Evolutionary conservation across 2,113 vertebrate species (phyloP).

Genomic region (Rallus limicola): DNA sequence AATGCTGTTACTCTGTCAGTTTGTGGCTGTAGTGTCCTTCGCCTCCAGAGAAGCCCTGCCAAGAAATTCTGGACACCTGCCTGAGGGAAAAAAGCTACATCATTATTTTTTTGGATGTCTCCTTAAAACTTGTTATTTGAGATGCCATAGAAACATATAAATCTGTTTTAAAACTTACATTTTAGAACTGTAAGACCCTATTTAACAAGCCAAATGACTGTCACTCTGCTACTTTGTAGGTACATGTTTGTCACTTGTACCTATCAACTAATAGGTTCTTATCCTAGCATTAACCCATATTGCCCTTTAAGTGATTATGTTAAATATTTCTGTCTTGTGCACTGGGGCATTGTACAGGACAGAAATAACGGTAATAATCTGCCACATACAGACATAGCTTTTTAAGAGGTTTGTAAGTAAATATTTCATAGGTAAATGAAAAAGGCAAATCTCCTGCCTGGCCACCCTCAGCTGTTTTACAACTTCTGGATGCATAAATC

Average conservation of each 20-base stretch:
- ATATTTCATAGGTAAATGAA: neutral
- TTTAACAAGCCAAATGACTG: neutral
- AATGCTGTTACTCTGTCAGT: accelerated
- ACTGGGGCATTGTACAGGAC: neutral
- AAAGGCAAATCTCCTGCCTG: neutral
- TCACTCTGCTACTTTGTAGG: neutral
- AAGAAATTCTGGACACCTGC: neutral
- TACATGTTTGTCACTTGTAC: neutral
- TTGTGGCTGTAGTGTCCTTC: neutral
- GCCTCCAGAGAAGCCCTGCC: neutral
- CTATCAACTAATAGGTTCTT: neutral
- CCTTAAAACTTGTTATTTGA: neutral
- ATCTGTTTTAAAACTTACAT: neutral
- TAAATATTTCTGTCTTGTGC: neutral
- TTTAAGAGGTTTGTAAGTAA: neutral
- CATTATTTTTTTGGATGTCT: neutral
- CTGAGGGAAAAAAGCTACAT: neutral
- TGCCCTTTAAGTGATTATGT: neutral
- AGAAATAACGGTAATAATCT: neutral
- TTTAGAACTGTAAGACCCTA: neutral
- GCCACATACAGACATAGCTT: neutral
- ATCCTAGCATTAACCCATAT: neutral
- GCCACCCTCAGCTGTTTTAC: neutral
- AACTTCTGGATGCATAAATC: neutral
- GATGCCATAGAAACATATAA: neutral